phyloP scores from a whole-genome alignment of 1,140 invertebrate genomes.

The Mylabris phalerata region DNA sequence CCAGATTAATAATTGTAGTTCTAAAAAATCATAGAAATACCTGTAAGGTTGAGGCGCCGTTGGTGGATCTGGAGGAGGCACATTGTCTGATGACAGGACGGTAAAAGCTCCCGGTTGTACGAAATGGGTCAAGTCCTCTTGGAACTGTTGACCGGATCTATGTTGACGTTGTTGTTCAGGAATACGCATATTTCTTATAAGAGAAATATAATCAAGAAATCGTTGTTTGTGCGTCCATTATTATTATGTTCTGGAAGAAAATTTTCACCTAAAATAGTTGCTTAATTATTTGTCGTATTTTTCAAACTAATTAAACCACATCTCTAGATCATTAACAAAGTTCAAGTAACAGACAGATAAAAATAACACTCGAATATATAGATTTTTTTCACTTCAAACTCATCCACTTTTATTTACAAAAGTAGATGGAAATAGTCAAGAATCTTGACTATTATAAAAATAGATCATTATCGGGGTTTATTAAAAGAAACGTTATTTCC shows the following conservation, averaged over 20 bases:
- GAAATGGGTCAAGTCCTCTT: constrained; percentile 33
- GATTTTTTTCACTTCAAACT: too few species aligned
- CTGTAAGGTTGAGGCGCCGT: constrained; percentile 33
- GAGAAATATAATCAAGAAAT: constrained; percentile 11
- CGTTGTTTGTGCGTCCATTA: too few species aligned
- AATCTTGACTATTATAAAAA: too few species aligned
- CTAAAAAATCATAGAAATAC: constrained; percentile 13
- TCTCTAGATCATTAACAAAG: background rate
- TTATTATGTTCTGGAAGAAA: too few species aligned
- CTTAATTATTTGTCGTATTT: background rate
- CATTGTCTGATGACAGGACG: constrained; percentile 31
- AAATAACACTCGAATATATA: too few species aligned
- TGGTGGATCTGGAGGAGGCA: constrained; percentile 30
- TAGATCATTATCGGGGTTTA: too few species aligned
- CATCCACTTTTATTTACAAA: too few species aligned
- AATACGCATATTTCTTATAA: constrained; percentile 14
- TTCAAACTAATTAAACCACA: background rate
- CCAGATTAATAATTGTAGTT: background rate
- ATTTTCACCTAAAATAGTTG: too few species aligned
- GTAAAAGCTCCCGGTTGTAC: constrained; percentile 39
- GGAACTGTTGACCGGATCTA: constrained; percentile 16
- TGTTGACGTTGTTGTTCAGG: constrained; percentile 2
- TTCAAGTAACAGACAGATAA: background rate
- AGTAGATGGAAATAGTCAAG: too few species aligned
- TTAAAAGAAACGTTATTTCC: too few species aligned